phyloP scores from a whole-genome alignment of 1,140 invertebrate genomes.

The Oreohelix idahoensis region DNA sequence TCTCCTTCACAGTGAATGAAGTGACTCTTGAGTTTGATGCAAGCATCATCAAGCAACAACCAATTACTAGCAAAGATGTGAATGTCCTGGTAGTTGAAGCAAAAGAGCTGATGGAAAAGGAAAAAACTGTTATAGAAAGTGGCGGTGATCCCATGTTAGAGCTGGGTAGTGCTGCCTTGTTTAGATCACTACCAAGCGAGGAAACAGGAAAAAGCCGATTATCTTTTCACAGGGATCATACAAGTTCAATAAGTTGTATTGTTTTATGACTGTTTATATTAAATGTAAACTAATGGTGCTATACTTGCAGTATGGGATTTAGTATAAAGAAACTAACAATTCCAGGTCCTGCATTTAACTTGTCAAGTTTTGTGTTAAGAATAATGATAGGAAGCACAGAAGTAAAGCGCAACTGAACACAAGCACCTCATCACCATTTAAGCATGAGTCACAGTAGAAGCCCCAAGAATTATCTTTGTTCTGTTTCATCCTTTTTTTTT shows the following conservation, averaged over 20 bases:
- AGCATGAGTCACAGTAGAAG: too few relatives aligned
- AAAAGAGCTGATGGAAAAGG: slow-evolving; percentile 50
- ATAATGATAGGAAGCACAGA: too few relatives aligned
- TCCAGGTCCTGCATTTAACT: too few relatives aligned
- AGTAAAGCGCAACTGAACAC: too few relatives aligned
- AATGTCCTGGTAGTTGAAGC: slow-evolving; percentile 54
- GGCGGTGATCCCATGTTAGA: slow-evolving; percentile 55
- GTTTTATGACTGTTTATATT: too few relatives aligned
- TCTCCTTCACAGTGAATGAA: slow-evolving; percentile 55
- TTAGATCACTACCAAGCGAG: slow-evolving; percentile 37
- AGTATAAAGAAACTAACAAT: too few relatives aligned
- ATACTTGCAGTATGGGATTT: too few relatives aligned
- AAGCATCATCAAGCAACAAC: slow-evolving; percentile 56
- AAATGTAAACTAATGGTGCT: too few relatives aligned
- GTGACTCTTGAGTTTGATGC: slow-evolving; percentile 63
- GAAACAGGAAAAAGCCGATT: not conserved
- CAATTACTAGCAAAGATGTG: slow-evolving; percentile 53
- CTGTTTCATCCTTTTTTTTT: too few relatives aligned
- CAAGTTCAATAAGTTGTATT: slow-evolving; percentile 30
- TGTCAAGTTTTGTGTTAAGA: too few relatives aligned
- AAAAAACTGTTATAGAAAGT: slow-evolving; percentile 49
- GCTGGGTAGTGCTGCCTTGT: slow-evolving; percentile 29
- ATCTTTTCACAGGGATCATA: not conserved
- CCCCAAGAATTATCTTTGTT: too few relatives aligned
- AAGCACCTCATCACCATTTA: too few relatives aligned